Evolutionary conservation across 1,140 invertebrate genomes (phyloP), one percentile per base, ranked within the genome.

Genomic region (Pogonognathellus flavescens): DNA sequence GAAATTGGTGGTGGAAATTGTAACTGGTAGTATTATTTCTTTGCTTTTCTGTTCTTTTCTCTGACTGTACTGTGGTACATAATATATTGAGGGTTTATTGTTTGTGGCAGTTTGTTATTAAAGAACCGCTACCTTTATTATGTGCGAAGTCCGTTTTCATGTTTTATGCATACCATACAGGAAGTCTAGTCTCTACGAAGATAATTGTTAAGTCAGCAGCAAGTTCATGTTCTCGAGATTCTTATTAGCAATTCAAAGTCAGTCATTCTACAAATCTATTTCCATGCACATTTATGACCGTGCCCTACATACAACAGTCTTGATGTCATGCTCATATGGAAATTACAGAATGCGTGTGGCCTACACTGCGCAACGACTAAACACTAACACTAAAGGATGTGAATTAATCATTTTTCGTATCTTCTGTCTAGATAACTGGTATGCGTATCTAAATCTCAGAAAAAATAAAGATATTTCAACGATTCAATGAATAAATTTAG

Each of bases 101-200:
- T 16, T 52, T 82, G 31, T 41, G 31, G 1, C 31, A 41, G 31
- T 41, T 41, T 41, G 31, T 18, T 57, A 55, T 57, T 82, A 59
- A 76, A 76, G 41, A 11, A 76, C 70, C 70, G 70, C 70, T 76
- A 76, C 31, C 31, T 41, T 41, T 76, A 49, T 76, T 9, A 76
- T 2, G 13, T 76, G 41, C 22, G 10, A 70, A 25, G 22, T 50
- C 41, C 49, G 5, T 11, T 70, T 31, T 13, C 49, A 14, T 57
- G 11, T 82, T 41, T 41, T 41, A 41, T 41, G 31, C 6, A 41
- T 55, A 9, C 11, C 53, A 55, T 55, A 50, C 82, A 83, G 82
- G 83, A 66, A 50, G 83, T 52, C 25, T 41, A 41, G 31, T 41
- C 31, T 1, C 31, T 41, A n/a, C n/a, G 31, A 41, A 41, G 31